These are phyloP conservation scores for Mylabris sibirica DNA, from an alignment of 2,888 invertebrate species.

Conservation along the genomic window DNA sequence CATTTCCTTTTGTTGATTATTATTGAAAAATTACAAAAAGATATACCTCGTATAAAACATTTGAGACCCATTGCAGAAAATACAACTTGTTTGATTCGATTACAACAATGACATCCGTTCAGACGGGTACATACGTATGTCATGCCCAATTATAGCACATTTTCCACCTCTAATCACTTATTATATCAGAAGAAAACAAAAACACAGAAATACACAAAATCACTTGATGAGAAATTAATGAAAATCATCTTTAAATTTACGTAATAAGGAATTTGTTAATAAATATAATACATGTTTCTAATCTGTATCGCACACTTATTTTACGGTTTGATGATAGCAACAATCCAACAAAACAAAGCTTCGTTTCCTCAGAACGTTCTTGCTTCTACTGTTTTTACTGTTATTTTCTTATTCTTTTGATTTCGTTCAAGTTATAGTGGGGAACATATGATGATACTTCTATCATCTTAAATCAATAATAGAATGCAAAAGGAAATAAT, in stretches of 20 bases:
- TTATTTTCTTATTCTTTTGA: neutral
- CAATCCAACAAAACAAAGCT: neutral
- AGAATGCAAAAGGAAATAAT: neutral
- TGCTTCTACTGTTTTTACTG: constrained; percentile 1
- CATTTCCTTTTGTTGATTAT: too few relatives aligned
- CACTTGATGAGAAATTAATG: neutral
- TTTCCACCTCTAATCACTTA: constrained; percentile 14
- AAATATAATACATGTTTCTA: too few relatives aligned
- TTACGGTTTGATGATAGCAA: constrained; percentile 37
- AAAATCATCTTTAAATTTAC: neutral
- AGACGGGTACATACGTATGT: constrained; percentile 39
- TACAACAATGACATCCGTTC: constrained; percentile 48
- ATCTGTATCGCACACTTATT: constrained; percentile 39
- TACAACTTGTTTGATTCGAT: constrained; percentile 49
- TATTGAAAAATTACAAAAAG: neutral
- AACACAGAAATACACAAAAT: neutral
- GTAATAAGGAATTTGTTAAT: too few relatives aligned
- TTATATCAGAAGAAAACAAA: neutral
- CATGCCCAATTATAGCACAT: constrained; percentile 39
- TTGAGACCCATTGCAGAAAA: constrained; percentile 53
- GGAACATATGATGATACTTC: neutral
- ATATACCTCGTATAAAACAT: constrained; percentile 51
- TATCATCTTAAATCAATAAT: neutral
- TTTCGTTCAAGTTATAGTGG: neutral
- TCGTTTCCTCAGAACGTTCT: constrained; percentile 12